Percentiles rank a stretch among this genome's conserved stretches.
phyloP scores from a whole-genome alignment of 2,888 invertebrate genomes.

The Abscondita cerata region DNA sequence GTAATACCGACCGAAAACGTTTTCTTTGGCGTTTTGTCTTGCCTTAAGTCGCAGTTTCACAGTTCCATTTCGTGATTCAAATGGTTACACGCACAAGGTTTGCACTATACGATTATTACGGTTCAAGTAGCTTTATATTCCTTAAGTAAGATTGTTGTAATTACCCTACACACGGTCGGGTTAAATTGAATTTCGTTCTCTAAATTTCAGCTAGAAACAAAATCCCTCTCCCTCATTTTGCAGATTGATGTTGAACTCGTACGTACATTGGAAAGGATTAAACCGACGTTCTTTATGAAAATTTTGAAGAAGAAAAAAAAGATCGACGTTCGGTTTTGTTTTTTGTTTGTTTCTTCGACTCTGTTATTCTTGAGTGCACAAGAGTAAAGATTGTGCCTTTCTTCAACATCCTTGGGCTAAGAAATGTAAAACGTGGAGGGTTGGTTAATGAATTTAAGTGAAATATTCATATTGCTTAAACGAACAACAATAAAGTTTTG shows the following conservation, averaged over 20 bases:
- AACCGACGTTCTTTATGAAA: constrained; percentile 3
- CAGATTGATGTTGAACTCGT: constrained; percentile 25
- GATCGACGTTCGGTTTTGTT: too few relatives aligned
- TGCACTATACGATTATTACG: constrained; percentile 30
- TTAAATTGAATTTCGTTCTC: constrained; percentile 30
- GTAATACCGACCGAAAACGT: too few relatives aligned
- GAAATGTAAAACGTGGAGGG: too few relatives aligned
- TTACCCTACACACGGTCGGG: constrained; percentile 24
- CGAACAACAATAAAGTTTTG: too few relatives aligned
- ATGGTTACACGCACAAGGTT: constrained; percentile 24
- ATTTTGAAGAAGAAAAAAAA: too few relatives aligned
- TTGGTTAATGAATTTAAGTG: too few relatives aligned
- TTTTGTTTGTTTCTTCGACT: too few relatives aligned
- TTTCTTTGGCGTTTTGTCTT: too few relatives aligned
- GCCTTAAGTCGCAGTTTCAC: not conserved
- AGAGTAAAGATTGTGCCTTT: too few relatives aligned
- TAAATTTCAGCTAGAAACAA: constrained; percentile 24
- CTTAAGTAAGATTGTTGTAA: constrained; percentile 27
- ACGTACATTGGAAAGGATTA: constrained; percentile 15
- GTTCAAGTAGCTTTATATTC: constrained; percentile 30
- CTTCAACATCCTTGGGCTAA: too few relatives aligned
- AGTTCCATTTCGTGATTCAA: constrained; percentile 21
- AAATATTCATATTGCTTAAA: too few relatives aligned
- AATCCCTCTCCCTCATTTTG: constrained; percentile 1
- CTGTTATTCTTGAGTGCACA: too few relatives aligned